Conservation (phyloP, 2,113 vertebrate genomes). For the Cephalopterus ornatus region DNA sequence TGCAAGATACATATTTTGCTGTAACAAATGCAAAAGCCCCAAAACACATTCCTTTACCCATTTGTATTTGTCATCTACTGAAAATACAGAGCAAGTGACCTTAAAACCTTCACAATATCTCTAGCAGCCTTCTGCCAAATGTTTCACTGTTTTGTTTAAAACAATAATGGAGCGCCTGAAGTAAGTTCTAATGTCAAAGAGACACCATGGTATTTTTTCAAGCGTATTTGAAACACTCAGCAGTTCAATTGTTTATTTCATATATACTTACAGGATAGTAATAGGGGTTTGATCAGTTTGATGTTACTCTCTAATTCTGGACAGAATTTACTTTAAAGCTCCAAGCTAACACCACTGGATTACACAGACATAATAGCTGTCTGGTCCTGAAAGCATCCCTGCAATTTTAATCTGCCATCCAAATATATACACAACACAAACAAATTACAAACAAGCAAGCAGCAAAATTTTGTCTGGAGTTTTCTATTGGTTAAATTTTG, state of each 20-base stretch:
- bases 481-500: not conserved
- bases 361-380: not conserved
- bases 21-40: not conserved
- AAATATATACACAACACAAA: not conserved
- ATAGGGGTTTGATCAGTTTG: not conserved
- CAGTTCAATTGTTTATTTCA: not conserved
- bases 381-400: not conserved
- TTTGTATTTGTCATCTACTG: not conserved
- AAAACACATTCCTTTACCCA: not conserved
- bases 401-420: not conserved
- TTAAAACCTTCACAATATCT: not conserved
- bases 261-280: not conserved
- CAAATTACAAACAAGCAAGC: not conserved
- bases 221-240: not conserved
- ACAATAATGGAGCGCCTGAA: not conserved
- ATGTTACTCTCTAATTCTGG: not conserved
- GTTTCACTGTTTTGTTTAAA: not conserved
- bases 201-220: not conserved
- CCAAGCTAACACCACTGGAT: not conserved
- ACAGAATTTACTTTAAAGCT: not conserved
- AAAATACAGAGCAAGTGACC: not conserved
- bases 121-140: not conserved
- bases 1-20: rapidly evolving
- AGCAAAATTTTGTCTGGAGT: not conserved
- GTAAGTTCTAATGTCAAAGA: not conserved